A percentile compares a stretch with the other conserved stretches of the same genome.
These are phyloP conservation scores for Taeniopygia guttata DNA, from an alignment of 2,797 vertebrate genomes.

Conservation along the genomic window DNA sequence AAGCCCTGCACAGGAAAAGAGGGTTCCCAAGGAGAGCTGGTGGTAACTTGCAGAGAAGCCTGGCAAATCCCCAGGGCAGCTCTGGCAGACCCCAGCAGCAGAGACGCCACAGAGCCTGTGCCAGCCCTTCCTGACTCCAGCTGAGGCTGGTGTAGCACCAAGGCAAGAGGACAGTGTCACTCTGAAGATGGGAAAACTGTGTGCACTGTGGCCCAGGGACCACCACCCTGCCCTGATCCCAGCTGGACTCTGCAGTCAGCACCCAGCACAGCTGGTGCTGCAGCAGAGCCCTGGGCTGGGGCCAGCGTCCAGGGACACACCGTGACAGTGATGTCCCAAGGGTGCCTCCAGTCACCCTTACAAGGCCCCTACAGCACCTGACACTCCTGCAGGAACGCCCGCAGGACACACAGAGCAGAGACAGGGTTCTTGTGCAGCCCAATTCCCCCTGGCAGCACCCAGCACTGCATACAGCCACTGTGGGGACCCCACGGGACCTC, in stretches of 20 bases:
- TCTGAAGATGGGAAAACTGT: neutral
- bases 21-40: neutral
- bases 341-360: neutral
- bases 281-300: neutral
- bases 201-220: neutral
- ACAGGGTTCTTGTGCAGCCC: neutral
- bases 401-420: neutral
- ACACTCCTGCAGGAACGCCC: neutral
- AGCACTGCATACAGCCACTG: neutral
- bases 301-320: neutral
- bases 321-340: accelerated
- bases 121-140: neutral
- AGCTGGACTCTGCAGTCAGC: neutral
- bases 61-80: accelerated
- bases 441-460: too few species aligned
- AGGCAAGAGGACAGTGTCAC: accelerated
- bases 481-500: too few species aligned
- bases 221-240: neutral
- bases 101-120: accelerated
- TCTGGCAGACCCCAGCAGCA: accelerated
- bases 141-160: neutral
- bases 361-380: neutral
- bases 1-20: constrained; percentile 80
- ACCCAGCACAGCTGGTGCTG: neutral
- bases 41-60: accelerated